These are phyloP conservation scores for Silurus aristotelis DNA, from an alignment of 2,797 vertebrate species.

Conservation along the genomic window DNA sequence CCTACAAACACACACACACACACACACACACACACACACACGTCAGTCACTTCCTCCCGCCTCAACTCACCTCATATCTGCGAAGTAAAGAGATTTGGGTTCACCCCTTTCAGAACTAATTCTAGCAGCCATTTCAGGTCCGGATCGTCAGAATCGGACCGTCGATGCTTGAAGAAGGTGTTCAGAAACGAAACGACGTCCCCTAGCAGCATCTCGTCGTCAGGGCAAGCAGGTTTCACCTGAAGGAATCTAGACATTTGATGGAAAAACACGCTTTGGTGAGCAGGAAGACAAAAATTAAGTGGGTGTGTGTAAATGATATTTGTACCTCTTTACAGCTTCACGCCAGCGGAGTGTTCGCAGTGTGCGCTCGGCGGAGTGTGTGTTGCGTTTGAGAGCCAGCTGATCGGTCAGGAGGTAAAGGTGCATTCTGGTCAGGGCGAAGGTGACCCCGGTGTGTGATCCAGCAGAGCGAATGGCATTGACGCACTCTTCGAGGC, in stretches of 20 bases:
- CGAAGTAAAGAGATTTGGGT: not conserved
- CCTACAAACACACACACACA: constrained; percentile 62
- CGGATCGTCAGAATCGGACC: constrained; percentile 62
- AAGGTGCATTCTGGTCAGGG: constrained; percentile 83
- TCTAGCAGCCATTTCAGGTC: constrained; percentile 89
- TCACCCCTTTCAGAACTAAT: constrained; percentile 86
- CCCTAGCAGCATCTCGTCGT: constrained; percentile 91
- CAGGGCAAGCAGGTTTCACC: constrained; percentile 85
- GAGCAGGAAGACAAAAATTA: not conserved
- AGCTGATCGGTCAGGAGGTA: constrained; percentile 86
- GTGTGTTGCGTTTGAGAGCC: constrained; percentile 71
- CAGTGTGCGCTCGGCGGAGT: constrained; percentile 72
- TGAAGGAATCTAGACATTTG: constrained; percentile 84
- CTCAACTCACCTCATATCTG: not conserved
- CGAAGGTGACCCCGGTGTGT: constrained; percentile 83
- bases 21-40: too few species aligned
- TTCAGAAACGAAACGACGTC: constrained; percentile 89
- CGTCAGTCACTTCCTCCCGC: not conserved
- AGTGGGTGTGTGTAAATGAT: not conserved
- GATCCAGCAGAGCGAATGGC: constrained; percentile 78
- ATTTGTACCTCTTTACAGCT: constrained; percentile 81
- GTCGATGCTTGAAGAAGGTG: constrained; percentile 79
- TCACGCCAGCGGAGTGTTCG: constrained; percentile 80
- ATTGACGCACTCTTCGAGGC: constrained; percentile 82
- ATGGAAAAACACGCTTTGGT: constrained; percentile 12